Conservation (phyloP, 53 echinoderm and acorn worm genomes). For the Mesocentrotus franciscanus region DNA sequence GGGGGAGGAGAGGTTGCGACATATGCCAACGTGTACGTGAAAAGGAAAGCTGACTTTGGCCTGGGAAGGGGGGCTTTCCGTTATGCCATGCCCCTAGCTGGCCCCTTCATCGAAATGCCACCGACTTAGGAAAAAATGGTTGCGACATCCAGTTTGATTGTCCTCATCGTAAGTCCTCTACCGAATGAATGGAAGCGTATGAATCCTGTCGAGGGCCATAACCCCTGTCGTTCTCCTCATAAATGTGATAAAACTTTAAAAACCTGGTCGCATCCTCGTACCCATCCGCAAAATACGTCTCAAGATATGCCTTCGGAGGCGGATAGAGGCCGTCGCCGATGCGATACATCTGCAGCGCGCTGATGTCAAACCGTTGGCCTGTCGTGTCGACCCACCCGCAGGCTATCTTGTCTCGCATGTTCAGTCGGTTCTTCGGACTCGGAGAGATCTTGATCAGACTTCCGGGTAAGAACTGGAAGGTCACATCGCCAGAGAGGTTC, state of each 20-base stretch:
- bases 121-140: no score
- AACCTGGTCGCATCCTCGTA: constrained; percentile 89
- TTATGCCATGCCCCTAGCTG: no score
- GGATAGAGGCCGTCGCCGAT: constrained; percentile 87
- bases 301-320: constrained; percentile 84
- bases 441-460: constrained; percentile 81
- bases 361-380: constrained; percentile 90
- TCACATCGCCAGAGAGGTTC: constrained; percentile 75
- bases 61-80: no score
- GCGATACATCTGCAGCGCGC: constrained; percentile 87
- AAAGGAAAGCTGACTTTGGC: no score
- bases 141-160: not conserved
- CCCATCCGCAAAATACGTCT: constrained; percentile 85
- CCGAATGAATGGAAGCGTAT: constrained; percentile 85
- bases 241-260: constrained; percentile 85
- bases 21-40: no score
- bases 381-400: constrained; percentile 91
- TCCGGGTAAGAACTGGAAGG: constrained; percentile 76
- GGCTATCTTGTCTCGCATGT: constrained; percentile 90
- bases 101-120: no score
- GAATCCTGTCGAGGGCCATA: constrained; percentile 67
- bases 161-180: constrained; percentile 70
- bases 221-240: constrained; percentile 79
- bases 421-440: constrained; percentile 79
- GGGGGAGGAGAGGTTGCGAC: no score